phyloP scores from a whole-genome alignment of 1,140 invertebrate species.

The Rhagoletis zephyria region DNA sequence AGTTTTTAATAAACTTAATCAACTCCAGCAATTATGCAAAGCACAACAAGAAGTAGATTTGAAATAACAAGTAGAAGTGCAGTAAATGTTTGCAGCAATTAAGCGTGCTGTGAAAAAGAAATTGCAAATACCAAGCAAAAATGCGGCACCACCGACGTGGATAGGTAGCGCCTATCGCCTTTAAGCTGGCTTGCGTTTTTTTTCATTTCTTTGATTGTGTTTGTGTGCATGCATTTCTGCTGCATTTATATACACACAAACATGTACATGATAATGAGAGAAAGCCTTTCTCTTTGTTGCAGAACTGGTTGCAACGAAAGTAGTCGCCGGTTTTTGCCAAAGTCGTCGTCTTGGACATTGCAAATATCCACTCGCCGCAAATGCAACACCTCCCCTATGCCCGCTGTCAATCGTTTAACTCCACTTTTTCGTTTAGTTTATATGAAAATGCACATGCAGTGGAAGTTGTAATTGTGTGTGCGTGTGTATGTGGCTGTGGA shows the following conservation, averaged over 20 bases:
- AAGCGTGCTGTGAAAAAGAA: neutral
- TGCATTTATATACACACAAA: neutral
- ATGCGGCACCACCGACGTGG: too few species aligned
- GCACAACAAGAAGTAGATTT: neutral
- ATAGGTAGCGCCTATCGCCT: too few species aligned
- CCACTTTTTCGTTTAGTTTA: neutral
- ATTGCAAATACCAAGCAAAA: neutral
- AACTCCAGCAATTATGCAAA: neutral
- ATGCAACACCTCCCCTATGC: neutral
- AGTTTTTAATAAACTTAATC: neutral
- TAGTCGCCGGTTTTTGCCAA: neutral
- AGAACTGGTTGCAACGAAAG: slow-evolving; percentile 49
- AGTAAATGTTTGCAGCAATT: neutral
- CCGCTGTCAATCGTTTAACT: neutral
- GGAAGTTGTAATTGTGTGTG: neutral
- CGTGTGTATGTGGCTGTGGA: neutral
- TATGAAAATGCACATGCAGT: neutral
- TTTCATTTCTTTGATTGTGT: neutral
- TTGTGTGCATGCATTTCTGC: neutral
- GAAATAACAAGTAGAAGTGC: neutral
- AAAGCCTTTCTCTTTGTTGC: slow-evolving; percentile 51
- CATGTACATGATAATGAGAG: slow-evolving; percentile 1
- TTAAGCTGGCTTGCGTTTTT: neutral
- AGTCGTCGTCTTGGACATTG: neutral
- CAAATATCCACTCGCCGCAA: neutral